Percentiles rank a stretch among this genome's conserved stretches.
phyloP scores from a whole-genome alignment of 2,113 vertebrate genomes.

The Pterocles orientalis region DNA sequence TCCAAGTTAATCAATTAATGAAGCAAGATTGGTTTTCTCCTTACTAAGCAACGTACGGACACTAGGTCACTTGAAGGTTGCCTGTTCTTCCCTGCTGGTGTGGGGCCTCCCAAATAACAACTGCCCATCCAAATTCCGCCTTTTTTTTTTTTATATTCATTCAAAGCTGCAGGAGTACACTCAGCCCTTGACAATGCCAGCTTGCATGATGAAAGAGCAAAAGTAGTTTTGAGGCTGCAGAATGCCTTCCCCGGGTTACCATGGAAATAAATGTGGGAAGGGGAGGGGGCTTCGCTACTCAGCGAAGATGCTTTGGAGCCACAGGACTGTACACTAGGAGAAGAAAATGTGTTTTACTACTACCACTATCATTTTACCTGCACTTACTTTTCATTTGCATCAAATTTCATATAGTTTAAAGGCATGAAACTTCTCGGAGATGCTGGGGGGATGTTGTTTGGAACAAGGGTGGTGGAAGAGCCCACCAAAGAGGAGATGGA shows the following conservation, averaged over 20 bases:
- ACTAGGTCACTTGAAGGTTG: slow-evolving; percentile 63
- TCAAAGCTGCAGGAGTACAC: slow-evolving; percentile 73
- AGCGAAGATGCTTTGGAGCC: background rate
- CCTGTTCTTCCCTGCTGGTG: background rate
- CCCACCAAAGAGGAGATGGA: background rate
- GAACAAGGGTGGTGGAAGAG: accelerated
- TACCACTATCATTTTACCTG: background rate
- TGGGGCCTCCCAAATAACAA: slow-evolving; percentile 54
- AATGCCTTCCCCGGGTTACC: slow-evolving; percentile 87
- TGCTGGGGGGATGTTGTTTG: accelerated
- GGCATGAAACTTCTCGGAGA: background rate
- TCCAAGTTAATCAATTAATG: slow-evolving; percentile 21
- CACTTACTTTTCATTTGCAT: background rate
- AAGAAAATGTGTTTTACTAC: background rate
- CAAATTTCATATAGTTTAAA: background rate
- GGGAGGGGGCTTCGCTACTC: slow-evolving; percentile 41
- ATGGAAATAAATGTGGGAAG: slow-evolving; percentile 89
- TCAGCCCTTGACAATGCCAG: slow-evolving; percentile 81
- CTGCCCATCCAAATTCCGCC: slow-evolving; percentile 51
- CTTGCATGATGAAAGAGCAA: slow-evolving; percentile 80
- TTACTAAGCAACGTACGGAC: background rate
- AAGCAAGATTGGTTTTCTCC: slow-evolving; percentile 28
- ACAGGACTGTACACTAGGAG: background rate
- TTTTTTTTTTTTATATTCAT: slow-evolving; percentile 27
- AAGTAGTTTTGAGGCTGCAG: slow-evolving; percentile 84